Base-by-base conservation (phyloP, 2,888 invertebrate genomes). In the Hedychridium roseum region DNA sequence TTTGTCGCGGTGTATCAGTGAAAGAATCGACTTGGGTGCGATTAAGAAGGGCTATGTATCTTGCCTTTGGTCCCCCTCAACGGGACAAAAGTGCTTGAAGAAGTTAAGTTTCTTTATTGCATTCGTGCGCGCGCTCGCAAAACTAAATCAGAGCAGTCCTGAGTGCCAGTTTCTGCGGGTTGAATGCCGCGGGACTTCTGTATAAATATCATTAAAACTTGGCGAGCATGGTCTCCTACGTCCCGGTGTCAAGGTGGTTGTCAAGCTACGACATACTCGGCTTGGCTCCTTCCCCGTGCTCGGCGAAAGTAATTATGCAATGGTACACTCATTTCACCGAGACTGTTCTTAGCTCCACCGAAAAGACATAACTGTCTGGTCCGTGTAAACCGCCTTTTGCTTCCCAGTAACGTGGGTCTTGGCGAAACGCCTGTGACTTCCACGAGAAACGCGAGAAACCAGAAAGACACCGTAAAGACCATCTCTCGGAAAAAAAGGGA, bases 151-250 rank as follows among this genome's bases (percentile, higher is more conserved):
- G 26, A 38, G 23, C 16, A 27, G 37, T 43, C 26, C 31, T 27
- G 20, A 26, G 38, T 42, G 39, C 36, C 44, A 42, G 41, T 38
- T 40, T 18, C 38, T 39, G 32, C n/a, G 30, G 43, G n/a, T n/a
- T n/a, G n/a, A n/a, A n/a, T n/a, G n/a, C n/a, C n/a, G 21, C 23
- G 37, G n/a, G 36, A 37, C 41, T 47, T 48, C 44, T 42, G 50
- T 37, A 59, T 60, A 61, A 64, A 61, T 57, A 58, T 59, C 57
- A 61, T 65, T 63, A 60, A 60, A 65, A 65, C 54, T 65, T 60
- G 49, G n/a, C n/a, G n/a, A n/a, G n/a, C n/a, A n/a, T n/a, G n/a
- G n/a, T n/a, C n/a, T n/a, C n/a, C n/a, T n/a, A n/a, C n/a, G n/a
- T n/a, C n/a, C n/a, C n/a, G n/a, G n/a, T n/a, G n/a, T n/a, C n/a